Percentiles rank a stretch among this genome's conserved stretches.
Conservation (phyloP, 2,113 vertebrate species). For the Cryptotis parvus region DNA sequence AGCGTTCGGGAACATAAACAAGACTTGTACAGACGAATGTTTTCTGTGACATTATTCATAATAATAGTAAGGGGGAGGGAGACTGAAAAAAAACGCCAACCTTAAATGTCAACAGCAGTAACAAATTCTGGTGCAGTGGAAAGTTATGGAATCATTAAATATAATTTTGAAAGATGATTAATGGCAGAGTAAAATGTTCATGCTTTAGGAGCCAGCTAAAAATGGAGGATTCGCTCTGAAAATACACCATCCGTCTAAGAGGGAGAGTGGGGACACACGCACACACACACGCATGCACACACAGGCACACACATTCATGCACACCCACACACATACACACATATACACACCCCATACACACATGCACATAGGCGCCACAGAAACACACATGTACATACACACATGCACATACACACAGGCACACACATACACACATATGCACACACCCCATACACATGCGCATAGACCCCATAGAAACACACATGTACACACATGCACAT, state of each 20-base stretch:
- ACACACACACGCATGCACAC: background rate
- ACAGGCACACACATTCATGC: too few species aligned
- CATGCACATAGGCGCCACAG: too few species aligned
- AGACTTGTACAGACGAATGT: background rate
- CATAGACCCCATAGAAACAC: too few species aligned
- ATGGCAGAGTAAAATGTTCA: conserved; percentile 20
- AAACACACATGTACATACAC: too few species aligned
- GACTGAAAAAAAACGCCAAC: background rate
- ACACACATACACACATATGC: background rate
- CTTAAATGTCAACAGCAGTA: conserved; percentile 35
- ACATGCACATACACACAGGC: background rate
- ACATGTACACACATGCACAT: too few species aligned
- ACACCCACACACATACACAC: too few species aligned
- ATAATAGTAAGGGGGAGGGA: background rate
- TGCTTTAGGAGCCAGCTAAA: background rate
- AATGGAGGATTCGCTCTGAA: conserved; percentile 25
- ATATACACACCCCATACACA: too few species aligned
- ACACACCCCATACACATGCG: background rate
- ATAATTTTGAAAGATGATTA: conserved; percentile 60
- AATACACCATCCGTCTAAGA: background rate
- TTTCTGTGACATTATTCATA: conserved; percentile 31
- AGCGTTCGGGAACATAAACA: background rate
- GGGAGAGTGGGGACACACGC: background rate
- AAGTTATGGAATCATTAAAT: conserved; percentile 25
- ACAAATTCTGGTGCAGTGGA: background rate